Percentiles rank a stretch among this genome's conserved stretches.
Conservation (phyloP, 2,888 invertebrate genomes). For the Platycheirus albimanus region DNA sequence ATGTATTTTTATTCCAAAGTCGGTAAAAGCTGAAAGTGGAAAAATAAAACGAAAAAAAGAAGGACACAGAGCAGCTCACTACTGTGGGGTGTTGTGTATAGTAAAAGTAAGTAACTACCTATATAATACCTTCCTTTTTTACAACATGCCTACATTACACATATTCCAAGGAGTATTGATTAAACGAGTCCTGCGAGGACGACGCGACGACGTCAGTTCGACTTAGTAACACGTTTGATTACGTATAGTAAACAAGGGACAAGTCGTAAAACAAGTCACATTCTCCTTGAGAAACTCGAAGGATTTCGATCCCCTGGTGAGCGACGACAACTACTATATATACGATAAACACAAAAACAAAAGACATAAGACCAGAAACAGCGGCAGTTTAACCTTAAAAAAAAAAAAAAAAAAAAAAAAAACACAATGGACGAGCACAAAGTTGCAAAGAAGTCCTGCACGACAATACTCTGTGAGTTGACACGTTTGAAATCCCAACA, state of each 20-base stretch:
- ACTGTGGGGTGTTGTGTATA: not conserved
- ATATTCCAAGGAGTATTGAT: constrained; percentile 68
- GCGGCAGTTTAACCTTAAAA: constrained; percentile 42
- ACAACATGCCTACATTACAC: constrained; percentile 23
- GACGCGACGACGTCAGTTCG: constrained; percentile 43
- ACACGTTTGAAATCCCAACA: constrained; percentile 82
- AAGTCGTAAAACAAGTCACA: constrained; percentile 74
- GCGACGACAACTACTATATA: constrained; percentile 34
- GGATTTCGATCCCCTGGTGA: constrained; percentile 42
- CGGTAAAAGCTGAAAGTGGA: constrained; percentile 41
- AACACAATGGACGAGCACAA: constrained; percentile 51
- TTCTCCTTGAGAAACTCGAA: constrained; percentile 54
- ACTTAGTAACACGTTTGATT: constrained; percentile 79
- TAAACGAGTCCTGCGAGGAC: constrained; percentile 57
- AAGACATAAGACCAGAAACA: constrained; percentile 72
- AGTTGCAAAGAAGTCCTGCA: constrained; percentile 76
- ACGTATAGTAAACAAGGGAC: constrained; percentile 79
- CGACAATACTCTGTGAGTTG: constrained; percentile 80
- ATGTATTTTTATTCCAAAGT: constrained; percentile 44
- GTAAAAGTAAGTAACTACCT: no score
- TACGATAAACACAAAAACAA: constrained; percentile 51
- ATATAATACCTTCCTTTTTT: no score
- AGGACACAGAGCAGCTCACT: constrained; percentile 39
- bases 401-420: not conserved
- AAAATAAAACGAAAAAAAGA: constrained; percentile 11